Conservation (phyloP, 2,797 vertebrate species). For the Crocodylus rhombifer region DNA sequence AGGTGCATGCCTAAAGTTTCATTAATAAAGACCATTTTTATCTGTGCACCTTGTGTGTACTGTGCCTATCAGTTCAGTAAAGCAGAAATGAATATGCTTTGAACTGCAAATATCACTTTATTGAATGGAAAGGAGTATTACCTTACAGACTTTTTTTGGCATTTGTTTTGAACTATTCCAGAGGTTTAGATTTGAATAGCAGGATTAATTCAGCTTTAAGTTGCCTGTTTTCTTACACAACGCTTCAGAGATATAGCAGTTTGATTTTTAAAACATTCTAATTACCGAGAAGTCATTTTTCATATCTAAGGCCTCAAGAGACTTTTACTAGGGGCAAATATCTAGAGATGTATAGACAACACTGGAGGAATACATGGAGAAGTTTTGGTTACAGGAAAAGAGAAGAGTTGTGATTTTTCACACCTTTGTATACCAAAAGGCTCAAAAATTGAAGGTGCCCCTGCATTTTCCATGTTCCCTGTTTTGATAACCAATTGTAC, state of each 20-base stretch:
- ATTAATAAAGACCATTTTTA: slow-evolving; percentile 13
- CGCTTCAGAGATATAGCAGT: slow-evolving; percentile 11
- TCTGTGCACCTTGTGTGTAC: not conserved
- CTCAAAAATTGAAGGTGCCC: not conserved
- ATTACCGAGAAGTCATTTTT: slow-evolving; percentile 25
- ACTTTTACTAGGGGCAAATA: not conserved
- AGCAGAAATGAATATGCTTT: slow-evolving; percentile 33
- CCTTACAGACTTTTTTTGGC: slow-evolving; percentile 30
- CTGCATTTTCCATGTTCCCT: not conserved
- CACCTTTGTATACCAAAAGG: too few species aligned
- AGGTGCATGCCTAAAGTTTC: slow-evolving; percentile 19
- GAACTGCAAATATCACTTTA: slow-evolving; percentile 29
- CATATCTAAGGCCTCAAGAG: not conserved
- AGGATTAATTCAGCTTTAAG: slow-evolving; percentile 43
- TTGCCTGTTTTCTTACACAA: slow-evolving; percentile 55
- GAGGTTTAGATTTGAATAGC: slow-evolving; percentile 8
- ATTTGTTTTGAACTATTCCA: slow-evolving; percentile 50
- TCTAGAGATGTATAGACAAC: not conserved
- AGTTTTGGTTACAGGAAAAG: not conserved
- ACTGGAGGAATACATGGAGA: slow-evolving; percentile 39
- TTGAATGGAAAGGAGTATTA: not conserved
- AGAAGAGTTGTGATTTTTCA: not conserved
- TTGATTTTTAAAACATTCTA: slow-evolving; percentile 6
- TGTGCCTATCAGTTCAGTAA: not conserved
- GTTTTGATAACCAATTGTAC: slow-evolving; percentile 18